Evolutionary conservation across 2,888 invertebrate species (phyloP), one percentile per base, ranked within the genome.

Genomic region (Dicranocentrus wangi): DNA sequence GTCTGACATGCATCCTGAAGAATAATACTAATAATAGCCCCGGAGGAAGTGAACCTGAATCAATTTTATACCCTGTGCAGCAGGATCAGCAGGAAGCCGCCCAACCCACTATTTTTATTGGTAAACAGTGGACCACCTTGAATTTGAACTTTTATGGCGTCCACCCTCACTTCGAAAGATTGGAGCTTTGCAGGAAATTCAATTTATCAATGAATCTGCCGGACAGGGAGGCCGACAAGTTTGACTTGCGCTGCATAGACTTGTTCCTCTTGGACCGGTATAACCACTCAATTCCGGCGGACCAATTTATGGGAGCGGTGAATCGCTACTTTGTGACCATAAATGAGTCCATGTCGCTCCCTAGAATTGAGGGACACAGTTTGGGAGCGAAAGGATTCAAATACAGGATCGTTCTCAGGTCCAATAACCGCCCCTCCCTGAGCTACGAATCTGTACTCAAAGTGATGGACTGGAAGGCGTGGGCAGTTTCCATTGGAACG

Each of bases 361-460:
- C 8, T 0, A 0, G 25, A 32, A 61, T 77, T 28, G 43, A 60
- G 17, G 69, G 61, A 1, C 77, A 77, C 28, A 65, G 77, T 3
- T 23, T 77, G 17, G 39, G 51, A 3, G 69, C 77, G n/a, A 77
- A 77, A 39, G 77, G 69, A 1, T 77, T 77, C 39, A 27, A 39
- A 13, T 77, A 69, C 32, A 25, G 51, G 42, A 25, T 77, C 17
- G 23, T 77, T 32, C 1, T 77, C 2, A 17, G 77, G 17, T 77
- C 77, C 13, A n/a, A n/a, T n/a, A n/a, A n/a, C n/a, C n/a, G n/a
- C n/a, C 42, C 68, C 13, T 10, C 58, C 1, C 1, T 27, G 1
- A 63, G 63, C 23, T 71, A 32, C 21, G 28, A 13, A 0, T 60
- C 60, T 15, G 10, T 73, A 0, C 1, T 39, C 1, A 27, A 32